phyloP scores from a whole-genome alignment of 1,140 invertebrate genomes.

The Drosophila auraria region DNA sequence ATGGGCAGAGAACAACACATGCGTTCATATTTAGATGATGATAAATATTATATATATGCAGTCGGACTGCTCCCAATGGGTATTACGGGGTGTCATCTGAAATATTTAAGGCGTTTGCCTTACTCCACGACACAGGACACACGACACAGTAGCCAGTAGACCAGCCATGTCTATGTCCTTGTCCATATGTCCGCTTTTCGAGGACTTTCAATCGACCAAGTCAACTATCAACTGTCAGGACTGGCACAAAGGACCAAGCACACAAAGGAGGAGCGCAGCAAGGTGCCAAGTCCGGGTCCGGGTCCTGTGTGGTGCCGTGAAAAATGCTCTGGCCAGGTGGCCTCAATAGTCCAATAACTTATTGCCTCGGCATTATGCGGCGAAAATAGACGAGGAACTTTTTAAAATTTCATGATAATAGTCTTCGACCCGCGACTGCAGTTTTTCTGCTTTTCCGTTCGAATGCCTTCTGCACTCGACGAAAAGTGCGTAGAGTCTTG shows the following conservation, averaged over 20 bases:
- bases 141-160: not conserved
- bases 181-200: conserved; percentile 51
- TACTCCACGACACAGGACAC: not conserved
- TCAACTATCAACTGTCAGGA: conserved; percentile 20
- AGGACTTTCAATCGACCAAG: conserved; percentile 43
- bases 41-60: conserved; percentile 70
- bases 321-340: conserved; percentile 62
- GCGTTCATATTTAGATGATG: conserved; percentile 73
- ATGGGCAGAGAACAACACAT: conserved; percentile 38
- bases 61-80: conserved; percentile 36
- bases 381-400: conserved; percentile 60
- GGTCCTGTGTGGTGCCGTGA: conserved; percentile 4
- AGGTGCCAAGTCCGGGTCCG: not conserved
- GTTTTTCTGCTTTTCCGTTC: conserved; percentile 11
- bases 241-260: conserved; percentile 4
- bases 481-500: not conserved
- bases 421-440: conserved; percentile 41
- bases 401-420: conserved; percentile 80
- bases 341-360: conserved; percentile 76
- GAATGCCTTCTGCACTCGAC: conserved; percentile 8
- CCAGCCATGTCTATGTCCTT: not conserved
- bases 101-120: conserved; percentile 72
- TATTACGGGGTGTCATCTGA: conserved; percentile 55
- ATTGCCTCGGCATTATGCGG: conserved; percentile 69
- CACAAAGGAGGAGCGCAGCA: not conserved